Base-by-base conservation (phyloP, 2,797 vertebrate species). In the Gymnothorax javanicus region DNA sequence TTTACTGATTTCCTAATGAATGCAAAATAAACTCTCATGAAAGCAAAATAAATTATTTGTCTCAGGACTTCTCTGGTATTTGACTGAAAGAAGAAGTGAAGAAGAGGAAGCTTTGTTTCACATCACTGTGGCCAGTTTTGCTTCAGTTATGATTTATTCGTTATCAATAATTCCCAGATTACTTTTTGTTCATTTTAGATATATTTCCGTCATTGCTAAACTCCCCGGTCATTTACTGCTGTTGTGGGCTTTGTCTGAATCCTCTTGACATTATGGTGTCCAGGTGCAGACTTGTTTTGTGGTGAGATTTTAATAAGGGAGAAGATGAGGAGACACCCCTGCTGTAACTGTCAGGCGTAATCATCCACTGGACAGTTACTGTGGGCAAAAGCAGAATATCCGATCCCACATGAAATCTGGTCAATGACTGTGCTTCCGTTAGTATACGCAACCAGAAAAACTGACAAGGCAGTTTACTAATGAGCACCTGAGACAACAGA, bases 11-110 rank as follows among this genome's bases (percentile, higher is more conserved):
- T 75, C 4, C 73, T 12, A 77, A 23, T 77, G 52, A 77, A 77
- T 43, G 33, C 33, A 75, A 33, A 50, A 50, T 12, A 52, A 11
- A 17, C 75, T 6, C 33, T 52, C n/a, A 27, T 79, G 1, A 79
- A 23, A 20, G 52, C 54, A 23, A 79, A 79, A 79, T 79, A 5
- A 54, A 79, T 23, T 20, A 79, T 20, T 79, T 54, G 75, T 52
- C 33, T 43, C 54, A 50, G 1, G 75, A 20, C 54, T 79, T 79
- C 23, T 50, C 75, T 79, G 77, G 50, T 81, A 23, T 54, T 54
- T 81, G 7, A 52, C 77, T 56, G 50, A 56, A 81, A 81, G 77
- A 12, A 56, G 77, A 81, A 81, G 77, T 56, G 77, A 81, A 81
- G 77, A 81, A 81, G 77, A 23, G 77, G 77, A 81, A 81, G 77